Base-by-base conservation (phyloP, 2,797 vertebrate genomes). In the Phoebastria nigripes region DNA sequence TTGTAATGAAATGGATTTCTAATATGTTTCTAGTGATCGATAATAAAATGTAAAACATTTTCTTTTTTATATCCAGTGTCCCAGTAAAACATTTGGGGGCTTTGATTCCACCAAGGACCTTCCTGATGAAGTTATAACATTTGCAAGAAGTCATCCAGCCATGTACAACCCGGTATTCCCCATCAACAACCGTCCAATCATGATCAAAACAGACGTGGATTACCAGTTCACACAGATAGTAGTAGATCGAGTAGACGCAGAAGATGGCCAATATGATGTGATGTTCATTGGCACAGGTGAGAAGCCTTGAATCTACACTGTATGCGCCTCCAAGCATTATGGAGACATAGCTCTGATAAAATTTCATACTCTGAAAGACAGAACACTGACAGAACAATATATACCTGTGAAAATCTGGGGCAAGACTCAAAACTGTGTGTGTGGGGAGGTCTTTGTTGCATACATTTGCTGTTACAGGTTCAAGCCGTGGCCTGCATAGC, bases 281-380 rank as follows among this genome's bases (percentile, higher is more conserved):
- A 99, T 99, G 99, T 99, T 99, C 97, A 99, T 99, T 37, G 99
- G 99, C 97, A 99, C 99, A 98, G 99, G 99, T 99, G 93, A 90
- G 65, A 67, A 46, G 37, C 33, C 37, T 41, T 46, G 37, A 69
- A 6, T 49, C n/a, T 46, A 15, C 8, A 8, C 6, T 16, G 0
- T 12, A 1, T 79, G 18, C 41, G 72, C 10, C 41, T 70, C 35
- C 42, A 72, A 55, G 7, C 8, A 0, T 47, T 72, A 41, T 25
- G 33, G 55, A 91, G 21, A 52, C 28, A 16, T 15, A 77, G 10
- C 56, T 28, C 17, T 74, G 81, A 71, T 70, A 51, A 88, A 73
- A 56, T 52, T 63, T 67, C 15, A 3, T 63, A 6, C 5, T 70
- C n/a, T 55, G 56, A 63, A 87, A 85, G 71, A 42, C 18, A 49